phyloP scores from a whole-genome alignment of 1,140 invertebrate genomes.

The Hylaeus anthracinus region DNA sequence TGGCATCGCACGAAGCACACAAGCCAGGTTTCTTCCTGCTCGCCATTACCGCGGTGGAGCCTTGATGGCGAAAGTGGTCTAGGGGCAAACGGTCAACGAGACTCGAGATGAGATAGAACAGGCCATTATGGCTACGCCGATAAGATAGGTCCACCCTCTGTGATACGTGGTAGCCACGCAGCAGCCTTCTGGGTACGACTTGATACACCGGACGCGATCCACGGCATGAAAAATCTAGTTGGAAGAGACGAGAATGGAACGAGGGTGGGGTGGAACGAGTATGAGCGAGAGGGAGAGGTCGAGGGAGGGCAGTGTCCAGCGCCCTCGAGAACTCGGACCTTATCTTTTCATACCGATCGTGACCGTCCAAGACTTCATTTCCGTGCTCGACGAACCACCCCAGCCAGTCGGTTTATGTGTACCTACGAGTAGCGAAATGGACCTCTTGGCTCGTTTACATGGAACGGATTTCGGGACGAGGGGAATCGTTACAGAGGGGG shows the following conservation, averaged over 20 bases:
- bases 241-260: conserved; percentile 60
- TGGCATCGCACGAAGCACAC: conserved; percentile 6
- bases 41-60: conserved; percentile 58
- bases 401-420: conserved; percentile 72
- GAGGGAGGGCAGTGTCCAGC: conserved; percentile 59
- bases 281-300: conserved; percentile 27
- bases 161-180: conserved; percentile 67
- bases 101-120: conserved; percentile 79
- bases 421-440: conserved; percentile 71
- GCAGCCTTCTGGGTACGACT: conserved; percentile 65
- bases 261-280: conserved; percentile 12
- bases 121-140: conserved; percentile 78
- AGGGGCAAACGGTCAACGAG: conserved; percentile 65
- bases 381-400: conserved; percentile 74
- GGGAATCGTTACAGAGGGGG: conserved; percentile 47
- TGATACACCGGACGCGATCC: conserved; percentile 79
- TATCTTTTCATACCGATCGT: conserved; percentile 79
- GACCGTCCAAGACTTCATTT: conserved; percentile 79
- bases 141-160: conserved; percentile 78
- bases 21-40: conserved; percentile 62
- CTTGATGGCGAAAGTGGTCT: conserved; percentile 66
- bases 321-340: conserved; percentile 69
- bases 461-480: conserved; percentile 49
- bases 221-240: conserved; percentile 77
- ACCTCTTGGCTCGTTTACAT: conserved; percentile 76